Base-by-base conservation (phyloP, 2,888 invertebrate species). In the Nephrotoma flavescens region DNA sequence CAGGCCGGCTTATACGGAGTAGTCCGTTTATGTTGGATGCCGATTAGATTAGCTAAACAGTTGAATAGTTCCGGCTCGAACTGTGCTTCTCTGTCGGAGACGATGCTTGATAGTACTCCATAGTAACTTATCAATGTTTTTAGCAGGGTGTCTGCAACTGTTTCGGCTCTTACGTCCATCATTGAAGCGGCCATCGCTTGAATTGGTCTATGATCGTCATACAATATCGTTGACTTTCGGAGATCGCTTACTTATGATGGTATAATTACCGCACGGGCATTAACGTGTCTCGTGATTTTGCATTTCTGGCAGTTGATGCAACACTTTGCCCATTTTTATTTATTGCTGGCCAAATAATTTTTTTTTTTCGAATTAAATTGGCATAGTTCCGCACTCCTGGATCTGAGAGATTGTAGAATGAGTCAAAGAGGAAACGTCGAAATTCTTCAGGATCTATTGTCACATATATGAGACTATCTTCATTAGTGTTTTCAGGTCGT, bases 401-500 rank as follows among this genome's bases (percentile, higher is more conserved):
- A 47, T 4, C 2, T 11, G 6, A 12, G 7, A 47, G 2, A 11
- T 47, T 47, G 47, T 47, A 6, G 42, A 4, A 4, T 42, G 42
- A 4, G 6, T 42, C 6, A 6, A 4, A 4, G 42, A 6, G 42
- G 42, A 6, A 6, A 42, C 42, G 42, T 6, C 42, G n/a, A n/a
- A n/a, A n/a, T 42, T 42, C 6, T 42, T 6, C 42, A 42, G 42
- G 42, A 6, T 42, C 6, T 44, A 3, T 1, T 2, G 3, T 6
- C 0, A 0, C 2, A 3, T 3, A 2, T 2, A 44, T 2, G 1
- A n/a, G n/a, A n/a, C n/a, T n/a, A n/a, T n/a, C n/a, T n/a, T n/a
- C n/a, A n/a, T 44, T 2, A 44, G 2, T 2, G 1, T 1, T 2
- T 44, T 44, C 2, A 2, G 44, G 2, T 44, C 44, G 44, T 42